Conservation (phyloP, 2,113 vertebrate species). For the Cisticola juncidis region DNA sequence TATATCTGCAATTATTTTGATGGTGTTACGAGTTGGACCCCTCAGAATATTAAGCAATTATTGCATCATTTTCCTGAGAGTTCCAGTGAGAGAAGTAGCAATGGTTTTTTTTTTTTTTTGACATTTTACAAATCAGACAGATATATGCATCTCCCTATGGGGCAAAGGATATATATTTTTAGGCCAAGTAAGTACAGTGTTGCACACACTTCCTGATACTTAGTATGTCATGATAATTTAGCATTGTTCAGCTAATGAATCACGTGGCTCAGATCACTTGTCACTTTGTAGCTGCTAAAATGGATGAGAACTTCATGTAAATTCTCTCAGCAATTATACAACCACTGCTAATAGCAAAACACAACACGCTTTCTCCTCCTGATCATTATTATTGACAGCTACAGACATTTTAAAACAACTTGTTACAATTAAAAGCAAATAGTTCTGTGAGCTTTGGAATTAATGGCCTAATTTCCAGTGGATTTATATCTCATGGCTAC, state of each 20-base stretch:
- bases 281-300: constrained; percentile 38
- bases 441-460: background rate
- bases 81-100: background rate
- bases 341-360: constrained; percentile 6
- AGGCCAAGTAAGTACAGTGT: background rate
- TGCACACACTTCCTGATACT: background rate
- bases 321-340: constrained; percentile 15
- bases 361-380: background rate
- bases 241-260: constrained; percentile 17
- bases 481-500: background rate
- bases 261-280: background rate
- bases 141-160: background rate
- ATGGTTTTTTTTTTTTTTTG: background rate
- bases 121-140: background rate
- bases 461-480: constrained; percentile 2
- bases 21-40: background rate
- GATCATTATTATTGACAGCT: background rate
- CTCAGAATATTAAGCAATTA: background rate
- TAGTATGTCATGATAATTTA: background rate
- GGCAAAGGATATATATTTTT: background rate
- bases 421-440: constrained; percentile 25
- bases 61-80: background rate
- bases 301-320: constrained; percentile 2
- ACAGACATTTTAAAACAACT: background rate
- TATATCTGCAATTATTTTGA: background rate